phyloP scores from a whole-genome alignment of 2,113 vertebrate genomes.

The Spilogale gracilis region DNA sequence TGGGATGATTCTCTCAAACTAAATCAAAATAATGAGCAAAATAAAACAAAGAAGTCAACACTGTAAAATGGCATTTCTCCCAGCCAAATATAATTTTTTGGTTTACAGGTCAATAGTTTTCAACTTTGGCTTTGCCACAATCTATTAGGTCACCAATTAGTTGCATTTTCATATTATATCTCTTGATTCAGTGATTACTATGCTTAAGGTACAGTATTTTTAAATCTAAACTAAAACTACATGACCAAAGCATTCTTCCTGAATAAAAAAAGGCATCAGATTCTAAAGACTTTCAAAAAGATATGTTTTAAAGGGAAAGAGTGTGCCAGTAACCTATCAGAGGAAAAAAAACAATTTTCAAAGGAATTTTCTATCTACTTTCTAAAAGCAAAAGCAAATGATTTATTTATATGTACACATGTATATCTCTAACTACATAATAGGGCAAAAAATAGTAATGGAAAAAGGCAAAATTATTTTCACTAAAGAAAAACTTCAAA shows the following conservation, averaged over 20 bases:
- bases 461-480: slow-evolving; percentile 28
- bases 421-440: not conserved
- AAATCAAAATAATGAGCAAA: not conserved
- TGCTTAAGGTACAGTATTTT: not conserved
- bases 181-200: not conserved
- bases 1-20: not conserved
- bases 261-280: slow-evolving; percentile 10
- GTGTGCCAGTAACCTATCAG: not conserved
- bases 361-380: slow-evolving; percentile 41
- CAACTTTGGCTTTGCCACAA: slow-evolving; percentile 29
- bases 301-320: not conserved
- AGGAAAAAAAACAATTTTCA: slow-evolving; percentile 48
- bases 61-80: slow-evolving; percentile 40
- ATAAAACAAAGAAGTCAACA: slow-evolving; percentile 14
- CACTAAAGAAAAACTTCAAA: slow-evolving; percentile 40
- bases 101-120: not conserved
- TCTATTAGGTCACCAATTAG: not conserved
- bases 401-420: not conserved
- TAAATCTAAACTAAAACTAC: slow-evolving; percentile 25
- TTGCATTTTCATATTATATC: slow-evolving; percentile 45
- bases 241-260: not conserved
- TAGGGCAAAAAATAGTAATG: not conserved
- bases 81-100: slow-evolving; percentile 12
- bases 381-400: slow-evolving; percentile 42
- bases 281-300: not conserved